Percentiles rank a stretch among this genome's conserved stretches.
These are phyloP conservation scores for Acronicta alni DNA, from an alignment of 2,888 invertebrate species.

Conservation along the genomic window DNA sequence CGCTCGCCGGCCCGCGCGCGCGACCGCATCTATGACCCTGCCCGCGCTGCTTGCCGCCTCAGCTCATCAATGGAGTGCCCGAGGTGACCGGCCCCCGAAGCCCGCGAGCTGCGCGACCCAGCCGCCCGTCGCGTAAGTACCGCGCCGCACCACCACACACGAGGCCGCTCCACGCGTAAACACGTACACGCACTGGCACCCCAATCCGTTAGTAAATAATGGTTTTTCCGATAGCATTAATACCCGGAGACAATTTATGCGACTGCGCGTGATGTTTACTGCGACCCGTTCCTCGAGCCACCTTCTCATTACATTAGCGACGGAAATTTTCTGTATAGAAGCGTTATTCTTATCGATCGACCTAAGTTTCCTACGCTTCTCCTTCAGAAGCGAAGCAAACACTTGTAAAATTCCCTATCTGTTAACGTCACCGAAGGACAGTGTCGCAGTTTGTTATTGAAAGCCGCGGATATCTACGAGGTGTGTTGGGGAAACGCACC, in stretches of 20 bases:
- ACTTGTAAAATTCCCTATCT: slow-evolving; percentile 76
- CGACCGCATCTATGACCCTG: slow-evolving; percentile 67
- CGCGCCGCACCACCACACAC: slow-evolving; percentile 43
- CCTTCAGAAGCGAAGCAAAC: too few relatives aligned
- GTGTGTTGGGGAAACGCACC: slow-evolving; percentile 64
- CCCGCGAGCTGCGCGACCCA: slow-evolving; percentile 55
- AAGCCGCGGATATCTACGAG: slow-evolving; percentile 69
- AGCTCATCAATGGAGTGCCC: slow-evolving; percentile 81
- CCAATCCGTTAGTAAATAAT: slow-evolving; percentile 73
- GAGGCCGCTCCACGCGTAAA: slow-evolving; percentile 58
- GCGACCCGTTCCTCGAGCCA: slow-evolving; percentile 60
- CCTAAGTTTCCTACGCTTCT: slow-evolving; percentile 59
- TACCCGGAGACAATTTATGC: slow-evolving; percentile 69
- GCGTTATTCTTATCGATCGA: slow-evolving; percentile 78
- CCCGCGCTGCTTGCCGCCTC: slow-evolving; percentile 64
- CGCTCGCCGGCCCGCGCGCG: slow-evolving; percentile 79
- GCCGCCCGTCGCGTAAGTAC: slow-evolving; percentile 64
- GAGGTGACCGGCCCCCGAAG: slow-evolving; percentile 78
- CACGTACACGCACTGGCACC: slow-evolving; percentile 59
- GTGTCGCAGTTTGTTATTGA: slow-evolving; percentile 72
- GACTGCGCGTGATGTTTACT: slow-evolving; percentile 81
- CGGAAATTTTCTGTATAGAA: slow-evolving; percentile 70
- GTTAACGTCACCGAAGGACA: slow-evolving; percentile 84
- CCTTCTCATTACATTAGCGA: slow-evolving; percentile 73
- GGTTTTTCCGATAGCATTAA: slow-evolving; percentile 72